Evolutionary conservation across 2,113 vertebrate genomes (phyloP).

Genomic region (Erinaceus europaeus): DNA sequence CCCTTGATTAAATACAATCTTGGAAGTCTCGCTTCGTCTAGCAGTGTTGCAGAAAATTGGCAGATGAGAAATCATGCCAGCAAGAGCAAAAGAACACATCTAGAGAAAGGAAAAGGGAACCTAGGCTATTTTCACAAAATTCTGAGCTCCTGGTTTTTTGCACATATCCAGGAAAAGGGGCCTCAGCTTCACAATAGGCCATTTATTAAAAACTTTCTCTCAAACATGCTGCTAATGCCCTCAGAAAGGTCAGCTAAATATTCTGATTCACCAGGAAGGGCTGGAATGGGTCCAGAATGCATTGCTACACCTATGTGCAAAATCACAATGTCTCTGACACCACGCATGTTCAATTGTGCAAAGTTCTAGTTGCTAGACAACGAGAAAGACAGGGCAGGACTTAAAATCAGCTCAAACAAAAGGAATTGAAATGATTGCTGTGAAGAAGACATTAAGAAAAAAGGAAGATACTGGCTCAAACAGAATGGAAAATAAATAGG

Average conservation of each 20-base stretch:
- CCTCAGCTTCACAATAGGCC: background rate
- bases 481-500: background rate
- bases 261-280: background rate
- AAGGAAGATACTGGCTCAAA: background rate
- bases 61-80: background rate
- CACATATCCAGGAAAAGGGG: background rate
- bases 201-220: background rate
- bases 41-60: background rate
- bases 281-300: background rate
- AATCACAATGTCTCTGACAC: fast-evolving
- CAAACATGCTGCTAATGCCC: background rate
- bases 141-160: background rate
- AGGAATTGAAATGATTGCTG: background rate
- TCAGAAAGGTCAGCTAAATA: background rate
- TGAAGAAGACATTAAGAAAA: background rate
- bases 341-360: background rate
- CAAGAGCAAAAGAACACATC: background rate
- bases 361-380: background rate
- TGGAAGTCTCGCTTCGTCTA: background rate
- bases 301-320: background rate
- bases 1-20: constrained; percentile 8
- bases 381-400: background rate
- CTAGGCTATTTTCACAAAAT: background rate
- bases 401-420: background rate
- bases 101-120: background rate